Evolutionary conservation across 2,113 vertebrate genomes (phyloP), one percentile per base, ranked within the genome.

Genomic region (Holacanthus passer): DNA sequence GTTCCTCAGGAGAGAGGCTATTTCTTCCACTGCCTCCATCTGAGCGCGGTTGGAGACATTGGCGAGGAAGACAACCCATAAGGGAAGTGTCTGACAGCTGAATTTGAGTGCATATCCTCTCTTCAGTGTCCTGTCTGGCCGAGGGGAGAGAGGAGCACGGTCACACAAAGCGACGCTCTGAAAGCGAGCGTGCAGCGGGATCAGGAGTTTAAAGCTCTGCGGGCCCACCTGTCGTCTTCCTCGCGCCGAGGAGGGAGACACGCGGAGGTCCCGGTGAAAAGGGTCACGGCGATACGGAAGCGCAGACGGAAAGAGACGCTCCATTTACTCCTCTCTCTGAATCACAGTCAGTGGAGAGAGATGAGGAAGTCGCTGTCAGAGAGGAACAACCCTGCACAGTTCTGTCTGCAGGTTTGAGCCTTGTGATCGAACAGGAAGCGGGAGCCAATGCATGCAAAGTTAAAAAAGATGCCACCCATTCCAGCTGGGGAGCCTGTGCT

Each of bases 281-380:
- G 41, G 41, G 10, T 81, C 24, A 60, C n/a, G 56, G 24, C 39
- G 68, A 35, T 16, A 41, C n/a, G 22, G 43, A 70, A 68, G 27
- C 3, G 1, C 20, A 62, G 53, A 53, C 27, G 24, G 53, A 74
- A 73, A 35, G 45, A 76, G 50, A 73, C 5, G 20, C 60, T 71
- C 71, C 32, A 82, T 75, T 88, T 68, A 63, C 31, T 22, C 31
- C 74, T 79, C 59, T 69, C 68, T 32, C 84, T 65, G 43, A 76
- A 62, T 27, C 63, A 37, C 35, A 5, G 35, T 37, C 22, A 67
- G 53, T 3, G 48, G 71, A 62, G 68, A 47, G 65, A 50, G 13
- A 62, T 60, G 63, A 60, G 74, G 19, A 76, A 59, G 70, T 81
- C 27, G n/a, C 71, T 70, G 11, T 86, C 70, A 20, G 31, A 56